A percentile compares a stretch with the other conserved stretches of the same genome.
phyloP scores from a whole-genome alignment of 2,113 vertebrate genomes.

The Burhinus bistriatus region DNA sequence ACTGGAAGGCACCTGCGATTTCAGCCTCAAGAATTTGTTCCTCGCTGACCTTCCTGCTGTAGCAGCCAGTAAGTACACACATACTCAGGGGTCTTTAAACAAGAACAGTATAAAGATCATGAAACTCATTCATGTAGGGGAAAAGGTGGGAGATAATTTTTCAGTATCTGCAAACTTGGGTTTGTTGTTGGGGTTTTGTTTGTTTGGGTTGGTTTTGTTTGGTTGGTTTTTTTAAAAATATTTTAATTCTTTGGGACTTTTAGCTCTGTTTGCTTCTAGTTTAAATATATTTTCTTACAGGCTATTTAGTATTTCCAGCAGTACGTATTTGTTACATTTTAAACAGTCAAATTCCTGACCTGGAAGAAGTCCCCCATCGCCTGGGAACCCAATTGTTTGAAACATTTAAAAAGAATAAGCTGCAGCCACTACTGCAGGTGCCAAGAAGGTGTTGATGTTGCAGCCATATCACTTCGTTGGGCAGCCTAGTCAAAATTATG shows the following conservation, averaged over 20 bases:
- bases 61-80: not conserved
- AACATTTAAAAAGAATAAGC: not conserved
- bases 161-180: not conserved
- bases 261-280: not conserved
- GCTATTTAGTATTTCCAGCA: not conserved
- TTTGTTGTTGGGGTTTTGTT: not conserved
- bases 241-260: not conserved
- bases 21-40: not conserved
- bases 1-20: not conserved
- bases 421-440: not conserved
- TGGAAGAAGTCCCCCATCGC: not conserved
- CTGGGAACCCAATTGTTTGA: fast-evolving
- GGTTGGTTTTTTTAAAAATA: fast-evolving
- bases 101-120: not conserved
- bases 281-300: not conserved
- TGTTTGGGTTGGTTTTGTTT: not conserved
- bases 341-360: not conserved
- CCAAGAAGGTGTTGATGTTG: not conserved
- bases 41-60: not conserved
- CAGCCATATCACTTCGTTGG: not conserved
- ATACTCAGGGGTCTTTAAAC: not conserved
- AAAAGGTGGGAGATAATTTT: not conserved
- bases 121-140: not conserved
- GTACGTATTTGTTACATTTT: not conserved
- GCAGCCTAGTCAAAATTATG: not conserved